Base-by-base conservation (phyloP, 2,797 vertebrate genomes). In the Thripadectes ignobilis region DNA sequence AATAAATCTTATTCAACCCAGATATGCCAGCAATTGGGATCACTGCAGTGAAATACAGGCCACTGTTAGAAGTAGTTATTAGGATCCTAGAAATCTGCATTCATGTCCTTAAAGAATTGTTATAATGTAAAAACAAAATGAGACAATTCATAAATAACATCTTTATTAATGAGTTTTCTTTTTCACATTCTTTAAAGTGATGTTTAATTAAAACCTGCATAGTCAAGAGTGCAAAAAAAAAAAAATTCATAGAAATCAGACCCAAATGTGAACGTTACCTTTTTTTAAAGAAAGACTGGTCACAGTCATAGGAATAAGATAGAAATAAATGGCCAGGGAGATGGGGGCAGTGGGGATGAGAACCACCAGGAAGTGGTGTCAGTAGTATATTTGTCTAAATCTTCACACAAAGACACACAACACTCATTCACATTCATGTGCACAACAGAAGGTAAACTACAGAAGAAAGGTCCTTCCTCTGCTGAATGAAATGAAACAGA, bases 151-250 rank as follows among this genome's bases (percentile, higher is more conserved):
- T 93, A 92, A 94, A 93, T 83, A 86, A 92, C 34, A 78, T 62
- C 74, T 95, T 96, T 96, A 96, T 91, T 94, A 77, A 95, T 22
- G 41, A 85, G 36, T 59, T 95, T 87, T 94, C 67, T 93, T 94
- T 90, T 90, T 92, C 93, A 97, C 86, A 85, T 93, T 95, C 88
- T 86, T 95, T 93, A 46, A 90, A 90, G 69, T 91, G 80, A 89
- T 92, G 88, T 49, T 88, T 39, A 85, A 92, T 88, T 85, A 83
- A 95, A 93, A 82, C 72, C 91, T 94, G 95, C 94, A 94, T 95
- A 96, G 94, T 95, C 67, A 73, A 95, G 67, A 94, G 85, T 95
- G 71, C 6, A 76, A 81, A 75, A 71, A 38, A 72, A 72, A 45
- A 45, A 6, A 45, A 57, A 43, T 3, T 71, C 29, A 23, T 10